Base-by-base conservation (phyloP, 2,888 invertebrate genomes). In the Parapristionchus giblindavisi region DNA sequence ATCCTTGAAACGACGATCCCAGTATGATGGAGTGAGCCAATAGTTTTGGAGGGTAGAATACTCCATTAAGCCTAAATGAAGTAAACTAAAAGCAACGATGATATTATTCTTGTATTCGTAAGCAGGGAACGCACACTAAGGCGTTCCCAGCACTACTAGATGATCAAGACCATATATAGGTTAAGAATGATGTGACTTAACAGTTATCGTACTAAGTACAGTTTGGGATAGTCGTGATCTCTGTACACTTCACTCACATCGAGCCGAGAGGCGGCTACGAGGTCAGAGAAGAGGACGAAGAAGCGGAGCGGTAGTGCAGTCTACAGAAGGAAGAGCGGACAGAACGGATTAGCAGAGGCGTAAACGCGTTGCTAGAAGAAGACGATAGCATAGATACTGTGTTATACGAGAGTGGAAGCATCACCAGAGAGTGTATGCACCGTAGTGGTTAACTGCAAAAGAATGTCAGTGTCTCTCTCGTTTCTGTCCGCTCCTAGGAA, bases 11-110 rank as follows among this genome's bases (percentile, higher is more conserved):
- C 76, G 75, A 52, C 80, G 78, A 76, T 84, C 84, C 84, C 84
- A 84, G 76, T 81, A 82, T 66, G 76, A 75, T 27, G 83, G 83
- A 61, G 84, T 83, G 54, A 83, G 78, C 82, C 82, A 84, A 76
- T 84, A 84, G 71, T 82, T 82, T 70, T 84, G 76, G 58, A 84
- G 79, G 48, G 83, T 84, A 54, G 76, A 63, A 76, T 81, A 81
- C 43, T 80, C 77, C 76, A 84, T 83, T 61, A 78, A 77, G 74
- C 84, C 84, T 81, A 77, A 70, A 78, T 21, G 27, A 29, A 60
- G 21, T 61, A 71, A n/a, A 71, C 70, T 71, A 71, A 54, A 71
- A 40, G 6, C 27, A 2, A 29, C 1, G 70, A 34, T 43, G 6
- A 2, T 14, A 5, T n/a, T n/a, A 21, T 38, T 5, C 40, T 14